Conservation (phyloP, 92 coral and sea anemone genomes). For the Umimayanthus kanabou region DNA sequence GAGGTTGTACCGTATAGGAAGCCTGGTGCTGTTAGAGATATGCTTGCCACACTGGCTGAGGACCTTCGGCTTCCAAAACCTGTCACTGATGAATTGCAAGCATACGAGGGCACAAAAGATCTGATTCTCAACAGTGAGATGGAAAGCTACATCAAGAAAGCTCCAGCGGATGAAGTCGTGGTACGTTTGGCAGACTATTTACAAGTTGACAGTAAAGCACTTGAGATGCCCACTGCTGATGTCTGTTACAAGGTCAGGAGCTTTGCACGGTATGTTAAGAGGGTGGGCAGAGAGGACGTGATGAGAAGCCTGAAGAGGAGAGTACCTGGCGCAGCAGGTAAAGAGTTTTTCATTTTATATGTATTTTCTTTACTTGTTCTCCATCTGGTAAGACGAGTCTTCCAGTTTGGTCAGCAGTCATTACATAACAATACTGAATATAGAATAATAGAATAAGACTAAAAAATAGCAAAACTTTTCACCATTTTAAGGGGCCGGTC, state of each 20-base stretch:
- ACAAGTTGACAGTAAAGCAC: slow-evolving; percentile 11
- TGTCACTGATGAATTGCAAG: background rate
- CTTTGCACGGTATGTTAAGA: slow-evolving; percentile 1
- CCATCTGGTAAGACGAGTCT: too few species aligned
- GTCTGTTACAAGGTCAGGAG: background rate
- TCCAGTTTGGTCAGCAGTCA: too few species aligned
- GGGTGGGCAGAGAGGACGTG: background rate
- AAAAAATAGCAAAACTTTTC: too few species aligned
- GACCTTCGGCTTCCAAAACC: background rate
- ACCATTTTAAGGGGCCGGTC: too few species aligned
- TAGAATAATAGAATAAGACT: too few species aligned
- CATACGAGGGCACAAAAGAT: background rate
- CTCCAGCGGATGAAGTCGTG: background rate
- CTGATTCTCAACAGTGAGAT: background rate
- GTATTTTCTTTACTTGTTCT: too few species aligned
- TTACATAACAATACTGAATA: too few species aligned
- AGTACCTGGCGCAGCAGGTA: background rate
- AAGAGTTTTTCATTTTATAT: too few species aligned
- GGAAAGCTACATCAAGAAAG: background rate
- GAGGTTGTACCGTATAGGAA: background rate
- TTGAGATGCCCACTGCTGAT: background rate
- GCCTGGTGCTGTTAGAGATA: background rate
- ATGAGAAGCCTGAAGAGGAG: background rate
- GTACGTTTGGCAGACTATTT: background rate
- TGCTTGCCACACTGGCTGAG: background rate